A percentile compares a stretch with the other conserved stretches of the same genome.
Conservation (phyloP, 2,113 vertebrate species). For the Leuciscus idus region DNA sequence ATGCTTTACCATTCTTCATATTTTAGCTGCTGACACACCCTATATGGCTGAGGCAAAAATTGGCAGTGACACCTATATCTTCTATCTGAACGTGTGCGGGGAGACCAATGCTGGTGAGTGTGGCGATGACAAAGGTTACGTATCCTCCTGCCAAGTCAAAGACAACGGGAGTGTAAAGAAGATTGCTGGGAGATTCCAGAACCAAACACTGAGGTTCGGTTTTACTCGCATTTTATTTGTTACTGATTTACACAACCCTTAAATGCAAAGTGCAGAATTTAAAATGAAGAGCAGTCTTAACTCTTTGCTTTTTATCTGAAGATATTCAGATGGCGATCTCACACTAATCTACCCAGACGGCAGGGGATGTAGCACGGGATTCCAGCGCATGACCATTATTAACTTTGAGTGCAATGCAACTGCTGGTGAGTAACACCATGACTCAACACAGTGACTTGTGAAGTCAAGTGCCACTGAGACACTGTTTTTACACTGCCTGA, state of each 20-base stretch:
- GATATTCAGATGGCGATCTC: slow-evolving; percentile 95
- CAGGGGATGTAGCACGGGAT: slow-evolving; percentile 84
- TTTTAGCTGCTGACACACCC: slow-evolving; percentile 45
- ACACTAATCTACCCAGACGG: slow-evolving; percentile 88
- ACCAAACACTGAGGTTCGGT: slow-evolving; percentile 87
- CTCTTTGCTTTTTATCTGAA: slow-evolving; percentile 57
- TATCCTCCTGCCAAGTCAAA: slow-evolving; percentile 88
- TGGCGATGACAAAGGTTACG: accelerated
- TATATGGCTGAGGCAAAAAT: slow-evolving; percentile 73
- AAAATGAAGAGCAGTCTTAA: neutral
- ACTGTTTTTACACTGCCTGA: neutral
- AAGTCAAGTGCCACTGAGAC: neutral
- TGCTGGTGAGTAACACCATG: slow-evolving; percentile 77
- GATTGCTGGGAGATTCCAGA: slow-evolving; percentile 82
- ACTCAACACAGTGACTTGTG: neutral
- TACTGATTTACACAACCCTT: neutral
- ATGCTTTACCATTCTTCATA: neutral
- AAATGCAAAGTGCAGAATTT: neutral
- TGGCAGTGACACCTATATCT: slow-evolving; percentile 77
- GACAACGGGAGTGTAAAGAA: slow-evolving; percentile 54
- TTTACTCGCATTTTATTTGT: neutral
- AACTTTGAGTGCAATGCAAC: slow-evolving; percentile 90
- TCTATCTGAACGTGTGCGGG: slow-evolving; percentile 89
- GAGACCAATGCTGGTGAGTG: slow-evolving; percentile 65
- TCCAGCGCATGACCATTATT: slow-evolving; percentile 95